Evolutionary conservation across 2,113 vertebrate species (phyloP), one percentile per base, ranked within the genome.

Genomic region (Lutjanus erythropterus): DNA sequence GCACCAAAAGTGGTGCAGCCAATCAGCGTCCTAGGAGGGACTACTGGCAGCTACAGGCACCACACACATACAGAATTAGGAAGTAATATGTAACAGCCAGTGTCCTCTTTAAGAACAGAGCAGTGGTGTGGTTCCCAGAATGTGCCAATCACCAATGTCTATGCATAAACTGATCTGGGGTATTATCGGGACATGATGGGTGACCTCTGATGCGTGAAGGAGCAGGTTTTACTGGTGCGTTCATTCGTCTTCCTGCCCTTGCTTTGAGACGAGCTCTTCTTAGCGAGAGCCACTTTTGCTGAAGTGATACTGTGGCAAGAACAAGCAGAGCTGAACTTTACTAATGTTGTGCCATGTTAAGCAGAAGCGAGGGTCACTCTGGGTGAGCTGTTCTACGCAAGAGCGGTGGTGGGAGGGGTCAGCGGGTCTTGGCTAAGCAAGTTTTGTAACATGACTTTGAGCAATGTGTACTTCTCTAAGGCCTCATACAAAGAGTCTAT

Each of bases 371-470:
- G 9, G 12, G 52, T 58, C 59, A 41, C 5, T 69, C 12, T 16
- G 9, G 18, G 35, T 44, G 31, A 75, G 53, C 31, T 65, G 31
- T 14, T 41, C 35, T 12, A 49, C 8, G 11, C 6, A 60, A 33
- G 29, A 37, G 7, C 18, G 1, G 2, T 44, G 21, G 46, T 18
- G 42, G 3, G 58, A 61, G 23, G 47, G 33, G 47, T 27, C 44
- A 5, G 0, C 1, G 55, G 3, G 52, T 69, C 55, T 70, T 55
- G 44, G 27, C 41, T 60, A 42, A 81, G 65, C 5, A 5, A 33
- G 0, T 3, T 83, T 60, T 67, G 27, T 60, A 50, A 60, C 81
- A 27, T 29, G 16, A 31, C 60, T 52, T 71, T 81, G 29, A 82
- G 71, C 44, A 75, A 68, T 29, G 25, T 16, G 19, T 25, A 14